Percentiles rank a stretch among this genome's conserved stretches.
phyloP scores from a whole-genome alignment of 2,888 invertebrate genomes.

The Dysmachus trigonus region DNA sequence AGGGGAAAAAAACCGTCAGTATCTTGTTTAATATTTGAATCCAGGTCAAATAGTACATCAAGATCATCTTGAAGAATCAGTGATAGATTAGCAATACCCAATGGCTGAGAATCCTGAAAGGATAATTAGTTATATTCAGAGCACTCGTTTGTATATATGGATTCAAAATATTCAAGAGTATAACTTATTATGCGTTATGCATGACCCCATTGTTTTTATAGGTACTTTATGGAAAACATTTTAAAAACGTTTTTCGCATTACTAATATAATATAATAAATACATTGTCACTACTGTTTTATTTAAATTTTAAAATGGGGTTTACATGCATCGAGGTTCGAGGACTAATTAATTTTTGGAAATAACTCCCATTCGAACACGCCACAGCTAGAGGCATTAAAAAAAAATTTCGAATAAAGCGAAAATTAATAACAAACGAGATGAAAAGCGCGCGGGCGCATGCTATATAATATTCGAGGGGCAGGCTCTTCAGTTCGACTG shows the following conservation, averaged over 20 bases:
- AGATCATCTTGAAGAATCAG: too few species aligned
- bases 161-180: too few species aligned
- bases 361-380: background rate
- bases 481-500: background rate
- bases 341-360: background rate
- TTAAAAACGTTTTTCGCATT: background rate
- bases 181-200: too few species aligned
- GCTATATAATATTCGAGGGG: slow-evolving; percentile 3
- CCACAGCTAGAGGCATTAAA: background rate
- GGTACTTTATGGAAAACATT: background rate
- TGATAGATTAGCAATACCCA: too few species aligned
- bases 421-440: slow-evolving; percentile 37
- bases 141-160: too few species aligned
- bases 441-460: background rate
- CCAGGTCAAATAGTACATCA: too few species aligned
- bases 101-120: too few species aligned
- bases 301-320: background rate
- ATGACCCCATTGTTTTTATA: background rate
- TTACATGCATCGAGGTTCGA: background rate
- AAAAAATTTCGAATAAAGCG: background rate
- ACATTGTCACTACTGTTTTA: background rate
- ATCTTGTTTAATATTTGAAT: too few species aligned
- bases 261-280: background rate
- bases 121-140: too few species aligned
- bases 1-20: too few species aligned